phyloP scores from a whole-genome alignment of 1,140 invertebrate genomes.

The Elymnias hypermnestra region DNA sequence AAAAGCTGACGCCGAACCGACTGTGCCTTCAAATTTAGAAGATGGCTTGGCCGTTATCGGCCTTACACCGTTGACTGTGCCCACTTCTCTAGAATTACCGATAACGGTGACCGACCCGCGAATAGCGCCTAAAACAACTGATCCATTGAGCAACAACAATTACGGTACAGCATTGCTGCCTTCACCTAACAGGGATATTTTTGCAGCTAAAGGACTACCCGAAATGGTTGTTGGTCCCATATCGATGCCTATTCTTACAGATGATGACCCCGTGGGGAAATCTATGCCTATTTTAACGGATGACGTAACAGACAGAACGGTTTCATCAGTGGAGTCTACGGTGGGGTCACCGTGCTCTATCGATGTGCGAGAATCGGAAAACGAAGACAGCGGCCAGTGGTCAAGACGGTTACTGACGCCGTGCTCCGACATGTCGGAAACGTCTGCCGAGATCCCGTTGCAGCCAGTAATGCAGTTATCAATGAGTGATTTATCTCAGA shows the following conservation, averaged over 20 bases:
- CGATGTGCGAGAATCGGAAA: slow-evolving; percentile 49
- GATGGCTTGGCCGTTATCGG: slow-evolving; percentile 77
- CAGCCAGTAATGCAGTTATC: slow-evolving; percentile 58
- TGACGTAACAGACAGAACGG: slow-evolving; percentile 41
- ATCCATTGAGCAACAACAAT: slow-evolving; percentile 42
- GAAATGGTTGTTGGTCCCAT: slow-evolving; percentile 38
- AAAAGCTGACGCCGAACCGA: slow-evolving; percentile 69
- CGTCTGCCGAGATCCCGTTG: slow-evolving; percentile 53
- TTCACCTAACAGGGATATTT: slow-evolving; percentile 49
- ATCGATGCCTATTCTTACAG: slow-evolving; percentile 59
- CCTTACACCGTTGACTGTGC: slow-evolving; percentile 73
- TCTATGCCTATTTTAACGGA: slow-evolving; percentile 67
- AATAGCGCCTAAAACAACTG: slow-evolving; percentile 75
- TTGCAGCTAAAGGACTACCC: slow-evolving; percentile 35
- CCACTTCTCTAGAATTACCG: slow-evolving; percentile 80
- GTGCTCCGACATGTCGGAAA: slow-evolving; percentile 50
- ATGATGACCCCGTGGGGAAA: slow-evolving; percentile 53
- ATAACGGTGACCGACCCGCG: slow-evolving; percentile 82
- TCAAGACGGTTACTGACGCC: slow-evolving; percentile 48
- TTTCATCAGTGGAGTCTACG: slow-evolving; percentile 46
- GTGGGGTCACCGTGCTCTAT: slow-evolving; percentile 45
- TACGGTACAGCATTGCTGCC: slow-evolving; percentile 43
- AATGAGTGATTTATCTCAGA: slow-evolving; percentile 34
- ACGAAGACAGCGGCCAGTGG: slow-evolving; percentile 46
- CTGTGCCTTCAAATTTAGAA: slow-evolving; percentile 69